Evolutionary conservation across 2,797 vertebrate genomes (phyloP).

Genomic region (Rallus crepitans): DNA sequence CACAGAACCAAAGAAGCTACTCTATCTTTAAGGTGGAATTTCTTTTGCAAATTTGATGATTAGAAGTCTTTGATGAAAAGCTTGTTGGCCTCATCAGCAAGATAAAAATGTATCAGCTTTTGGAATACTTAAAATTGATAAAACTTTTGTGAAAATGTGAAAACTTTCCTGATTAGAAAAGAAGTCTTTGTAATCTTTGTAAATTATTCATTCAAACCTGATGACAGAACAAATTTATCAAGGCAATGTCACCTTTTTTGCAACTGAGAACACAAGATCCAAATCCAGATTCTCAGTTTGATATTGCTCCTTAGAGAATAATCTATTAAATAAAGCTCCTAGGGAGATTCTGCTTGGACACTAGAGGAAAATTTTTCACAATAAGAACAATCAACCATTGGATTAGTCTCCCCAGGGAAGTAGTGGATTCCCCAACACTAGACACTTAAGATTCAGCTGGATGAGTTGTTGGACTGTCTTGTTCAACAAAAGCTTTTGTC

Average conservation of each 20-base stretch:
- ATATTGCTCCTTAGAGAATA: not conserved
- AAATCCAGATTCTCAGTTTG: not conserved
- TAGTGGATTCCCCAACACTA: too few species aligned
- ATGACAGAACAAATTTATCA: not conserved
- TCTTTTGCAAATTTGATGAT: not conserved
- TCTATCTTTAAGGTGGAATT: not conserved
- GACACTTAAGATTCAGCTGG: too few species aligned
- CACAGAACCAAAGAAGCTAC: not conserved
- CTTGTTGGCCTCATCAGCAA: not conserved
- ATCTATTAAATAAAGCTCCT: not conserved
- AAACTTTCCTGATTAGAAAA: not conserved
- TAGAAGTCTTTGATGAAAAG: not conserved
- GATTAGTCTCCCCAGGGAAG: too few species aligned
- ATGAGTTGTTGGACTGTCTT: too few species aligned
- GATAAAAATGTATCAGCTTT: not conserved
- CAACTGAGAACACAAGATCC: not conserved
- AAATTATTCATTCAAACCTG: not conserved
- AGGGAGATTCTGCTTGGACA: too few species aligned
- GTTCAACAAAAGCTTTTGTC: too few species aligned
- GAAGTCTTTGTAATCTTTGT: not conserved
- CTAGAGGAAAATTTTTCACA: too few species aligned
- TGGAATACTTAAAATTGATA: not conserved
- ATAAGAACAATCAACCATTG: too few species aligned
- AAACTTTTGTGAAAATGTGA: not conserved
- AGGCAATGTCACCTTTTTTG: not conserved